Conservation (phyloP, 2,888 invertebrate genomes). For the Automeris io region DNA sequence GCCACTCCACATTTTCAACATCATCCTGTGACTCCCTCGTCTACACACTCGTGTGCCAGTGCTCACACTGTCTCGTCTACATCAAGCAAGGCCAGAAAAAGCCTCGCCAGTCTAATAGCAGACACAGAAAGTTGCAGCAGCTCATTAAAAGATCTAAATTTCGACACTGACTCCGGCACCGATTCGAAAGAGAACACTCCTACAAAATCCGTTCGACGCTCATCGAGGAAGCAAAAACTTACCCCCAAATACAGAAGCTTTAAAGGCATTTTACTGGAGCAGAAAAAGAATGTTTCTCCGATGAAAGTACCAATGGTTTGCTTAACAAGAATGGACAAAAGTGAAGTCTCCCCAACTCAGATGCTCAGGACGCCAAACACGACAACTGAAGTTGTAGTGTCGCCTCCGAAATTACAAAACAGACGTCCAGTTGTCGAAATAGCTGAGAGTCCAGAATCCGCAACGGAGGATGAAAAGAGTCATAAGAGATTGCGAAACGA, state of each 20-base stretch:
- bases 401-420: slow-evolving; percentile 61
- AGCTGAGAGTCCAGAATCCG: slow-evolving; percentile 58
- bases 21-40: slow-evolving; percentile 63
- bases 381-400: slow-evolving; percentile 41
- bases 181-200: slow-evolving; percentile 71
- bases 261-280: slow-evolving; percentile 57
- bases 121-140: slow-evolving; percentile 73
- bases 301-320: slow-evolving; percentile 45
- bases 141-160: slow-evolving; percentile 68
- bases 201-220: slow-evolving; percentile 42
- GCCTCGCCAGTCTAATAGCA: slow-evolving; percentile 62
- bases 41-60: slow-evolving; percentile 62
- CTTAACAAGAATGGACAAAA: slow-evolving; percentile 58
- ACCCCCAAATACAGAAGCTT: slow-evolving; percentile 59
- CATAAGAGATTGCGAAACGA: slow-evolving; percentile 58
- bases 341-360: slow-evolving; percentile 49
- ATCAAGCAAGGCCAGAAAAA: slow-evolving; percentile 63
- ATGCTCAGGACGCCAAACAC: slow-evolving; percentile 67
- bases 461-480: slow-evolving; percentile 53
- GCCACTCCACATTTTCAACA: slow-evolving; percentile 58
- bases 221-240: slow-evolving; percentile 38
- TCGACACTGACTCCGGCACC: slow-evolving; percentile 62
- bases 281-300: slow-evolving; percentile 52
- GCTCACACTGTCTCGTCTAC: slow-evolving; percentile 59
- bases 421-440: slow-evolving; percentile 51